Base-by-base conservation (phyloP, 2,888 invertebrate genomes). In the Xylota segnis region DNA sequence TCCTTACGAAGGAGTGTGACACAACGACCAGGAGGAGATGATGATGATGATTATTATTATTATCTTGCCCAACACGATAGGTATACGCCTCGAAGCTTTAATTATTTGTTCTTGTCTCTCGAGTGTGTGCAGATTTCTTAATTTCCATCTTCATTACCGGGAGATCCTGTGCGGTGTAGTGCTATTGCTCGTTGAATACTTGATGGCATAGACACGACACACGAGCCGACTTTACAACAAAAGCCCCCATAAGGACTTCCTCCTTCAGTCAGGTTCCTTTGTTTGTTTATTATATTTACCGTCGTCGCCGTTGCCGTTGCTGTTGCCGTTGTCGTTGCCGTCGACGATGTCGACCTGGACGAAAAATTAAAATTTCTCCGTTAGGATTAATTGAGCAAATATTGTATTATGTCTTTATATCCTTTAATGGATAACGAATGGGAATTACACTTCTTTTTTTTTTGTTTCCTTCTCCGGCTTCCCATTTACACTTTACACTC, bases 61-160 rank as follows among this genome's bases (percentile, higher is more conserved):
- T 71, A 82, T 82, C 76, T 82, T 63, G 61, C 65, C 61, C 79
- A 9, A 4, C 14, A 84, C 65, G 71, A 81, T 74, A n/a, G n/a
- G n/a, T n/a, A 65, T 58, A 83, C 68, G 74, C 74, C 71, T 71
- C 43, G 32, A 77, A 70, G 87, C 58, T 52, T 74, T 68, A 87
- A 83, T 87, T 87, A 87, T 87, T 83, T 87, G 83, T 78, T 83
- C 81, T 87, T 70, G 74, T 74, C 63, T 66, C 59, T 83, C 65
- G 65, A 87, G 83, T 87, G 83, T 83, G 82, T 87, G 74, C 59
- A 83, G 65, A 83, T 87, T 83, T 74, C 78, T 87, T 87, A 87
- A 87, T 87, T 87, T 83, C 40, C 87, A 83, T 83, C 78, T 87
- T 87, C 70, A 87, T 87, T 87, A 77, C 47, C 43, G 58, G 14